A percentile compares a stretch with the other conserved stretches of the same genome.
Conservation (phyloP, 2,113 vertebrate species). For the Phalacrocorax carbo region DNA sequence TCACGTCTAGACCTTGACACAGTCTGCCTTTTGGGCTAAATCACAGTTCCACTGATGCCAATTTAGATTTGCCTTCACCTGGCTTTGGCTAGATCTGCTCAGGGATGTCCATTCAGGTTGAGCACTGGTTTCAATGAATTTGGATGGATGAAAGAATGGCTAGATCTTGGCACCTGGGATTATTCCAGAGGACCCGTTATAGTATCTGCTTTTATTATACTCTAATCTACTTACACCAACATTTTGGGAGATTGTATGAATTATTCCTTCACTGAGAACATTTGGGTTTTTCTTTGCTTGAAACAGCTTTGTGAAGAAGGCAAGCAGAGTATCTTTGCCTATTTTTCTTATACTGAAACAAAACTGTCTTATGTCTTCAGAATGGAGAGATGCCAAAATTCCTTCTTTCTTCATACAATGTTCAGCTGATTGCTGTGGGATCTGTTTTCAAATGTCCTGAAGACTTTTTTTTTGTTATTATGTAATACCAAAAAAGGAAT, state of each 20-base stretch:
- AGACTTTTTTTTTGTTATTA: background rate
- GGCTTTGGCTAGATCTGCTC: background rate
- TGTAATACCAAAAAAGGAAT: background rate
- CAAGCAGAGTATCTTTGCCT: background rate
- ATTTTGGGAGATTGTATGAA: background rate
- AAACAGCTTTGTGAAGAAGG: background rate
- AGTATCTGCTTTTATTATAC: background rate
- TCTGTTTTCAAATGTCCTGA: background rate
- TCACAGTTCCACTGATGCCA: background rate
- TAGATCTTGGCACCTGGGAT: background rate
- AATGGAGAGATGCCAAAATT: constrained; percentile 16
- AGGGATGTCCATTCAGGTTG: background rate
- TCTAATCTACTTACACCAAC: background rate
- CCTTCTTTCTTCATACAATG: background rate
- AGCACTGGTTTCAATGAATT: background rate
- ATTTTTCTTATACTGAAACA: background rate
- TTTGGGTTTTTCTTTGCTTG: background rate
- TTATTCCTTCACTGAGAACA: background rate
- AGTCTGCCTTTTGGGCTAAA: background rate
- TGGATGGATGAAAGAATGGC: background rate
- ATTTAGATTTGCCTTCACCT: background rate
- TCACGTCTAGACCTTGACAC: background rate
- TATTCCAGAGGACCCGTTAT: background rate
- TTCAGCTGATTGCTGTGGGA: background rate
- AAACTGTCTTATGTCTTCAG: background rate